Evolutionary conservation across 2,888 invertebrate species (phyloP).

Genomic region (Sipunculus nudus): DNA sequence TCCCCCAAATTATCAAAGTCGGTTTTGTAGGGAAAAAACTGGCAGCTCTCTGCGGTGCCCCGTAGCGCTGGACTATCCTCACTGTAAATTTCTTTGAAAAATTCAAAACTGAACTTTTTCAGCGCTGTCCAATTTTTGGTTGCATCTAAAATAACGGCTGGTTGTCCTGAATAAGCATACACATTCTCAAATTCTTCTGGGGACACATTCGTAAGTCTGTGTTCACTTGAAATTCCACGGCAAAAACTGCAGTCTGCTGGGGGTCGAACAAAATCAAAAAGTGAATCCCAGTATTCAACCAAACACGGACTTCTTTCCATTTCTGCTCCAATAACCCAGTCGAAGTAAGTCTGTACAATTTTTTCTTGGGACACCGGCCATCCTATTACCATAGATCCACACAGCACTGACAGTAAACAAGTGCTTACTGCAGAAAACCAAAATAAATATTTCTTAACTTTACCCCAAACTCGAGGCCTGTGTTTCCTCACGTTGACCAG

Average conservation of each 20-base stretch:
- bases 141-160: slow-evolving; percentile 87
- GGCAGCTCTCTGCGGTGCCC: slow-evolving; percentile 73
- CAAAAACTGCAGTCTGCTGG: slow-evolving; percentile 86
- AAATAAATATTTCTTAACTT: too few species aligned
- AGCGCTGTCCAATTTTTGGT: slow-evolving; percentile 83
- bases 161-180: slow-evolving; percentile 81
- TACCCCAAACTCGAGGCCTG: too few species aligned
- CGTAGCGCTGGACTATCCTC: slow-evolving; percentile 62
- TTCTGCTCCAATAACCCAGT: slow-evolving; percentile 8
- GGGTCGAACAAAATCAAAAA: slow-evolving; percentile 74
- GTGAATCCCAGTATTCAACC: slow-evolving; percentile 39
- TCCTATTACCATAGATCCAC: neutral
- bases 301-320: slow-evolving; percentile 47
- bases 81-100: slow-evolving; percentile 78
- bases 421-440: too few species aligned
- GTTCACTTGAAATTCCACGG: slow-evolving; percentile 72
- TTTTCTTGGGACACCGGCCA: slow-evolving; percentile 3
- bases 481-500: too few species aligned
- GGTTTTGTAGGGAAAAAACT: slow-evolving; percentile 93
- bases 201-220: slow-evolving; percentile 75
- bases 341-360: slow-evolving; percentile 8
- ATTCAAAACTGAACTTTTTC: slow-evolving; percentile 80
- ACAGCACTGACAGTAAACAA: too few species aligned
- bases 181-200: slow-evolving; percentile 76
- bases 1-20: slow-evolving; percentile 81